phyloP scores from a whole-genome alignment of 2,888 invertebrate genomes.

The Eristalinus sepulchralis region DNA sequence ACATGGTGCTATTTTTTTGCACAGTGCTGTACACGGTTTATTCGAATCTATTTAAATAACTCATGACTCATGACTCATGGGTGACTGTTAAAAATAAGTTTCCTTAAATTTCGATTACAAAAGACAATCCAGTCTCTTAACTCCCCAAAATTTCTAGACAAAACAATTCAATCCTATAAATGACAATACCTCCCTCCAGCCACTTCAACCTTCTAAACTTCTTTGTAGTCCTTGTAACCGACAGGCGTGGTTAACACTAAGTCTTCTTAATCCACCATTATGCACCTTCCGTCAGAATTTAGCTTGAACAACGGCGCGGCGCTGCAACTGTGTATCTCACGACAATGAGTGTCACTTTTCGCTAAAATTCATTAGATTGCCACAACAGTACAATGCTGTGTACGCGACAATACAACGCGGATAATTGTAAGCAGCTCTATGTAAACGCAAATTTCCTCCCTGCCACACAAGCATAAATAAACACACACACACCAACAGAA shows the following conservation, averaged over 20 bases:
- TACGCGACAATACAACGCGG: slow-evolving; percentile 29
- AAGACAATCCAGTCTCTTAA: too few species aligned
- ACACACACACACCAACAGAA: background rate
- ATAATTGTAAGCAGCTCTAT: slow-evolving; percentile 57
- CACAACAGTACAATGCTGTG: slow-evolving; percentile 9
- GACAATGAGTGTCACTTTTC: slow-evolving; percentile 53
- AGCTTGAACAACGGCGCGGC: background rate
- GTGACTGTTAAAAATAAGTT: too few species aligned
- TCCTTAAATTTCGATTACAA: too few species aligned
- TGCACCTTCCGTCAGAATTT: slow-evolving; percentile 20
- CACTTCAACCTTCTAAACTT: background rate
- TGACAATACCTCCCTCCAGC: too few species aligned
- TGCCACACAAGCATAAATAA: background rate
- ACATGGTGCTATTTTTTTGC: too few species aligned
- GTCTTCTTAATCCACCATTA: slow-evolving; percentile 23
- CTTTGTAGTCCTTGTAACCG: background rate
- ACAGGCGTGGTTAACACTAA: background rate
- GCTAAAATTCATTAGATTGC: slow-evolving; percentile 49
- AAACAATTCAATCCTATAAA: too few species aligned
- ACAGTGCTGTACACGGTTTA: too few species aligned
- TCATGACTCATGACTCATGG: too few species aligned
- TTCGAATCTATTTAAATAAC: too few species aligned
- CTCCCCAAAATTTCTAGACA: too few species aligned
- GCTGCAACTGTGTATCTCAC: slow-evolving; percentile 22
- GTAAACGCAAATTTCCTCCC: slow-evolving; percentile 56